Conservation (phyloP, 2,888 invertebrate species). For the Troides oblongomaculatus region DNA sequence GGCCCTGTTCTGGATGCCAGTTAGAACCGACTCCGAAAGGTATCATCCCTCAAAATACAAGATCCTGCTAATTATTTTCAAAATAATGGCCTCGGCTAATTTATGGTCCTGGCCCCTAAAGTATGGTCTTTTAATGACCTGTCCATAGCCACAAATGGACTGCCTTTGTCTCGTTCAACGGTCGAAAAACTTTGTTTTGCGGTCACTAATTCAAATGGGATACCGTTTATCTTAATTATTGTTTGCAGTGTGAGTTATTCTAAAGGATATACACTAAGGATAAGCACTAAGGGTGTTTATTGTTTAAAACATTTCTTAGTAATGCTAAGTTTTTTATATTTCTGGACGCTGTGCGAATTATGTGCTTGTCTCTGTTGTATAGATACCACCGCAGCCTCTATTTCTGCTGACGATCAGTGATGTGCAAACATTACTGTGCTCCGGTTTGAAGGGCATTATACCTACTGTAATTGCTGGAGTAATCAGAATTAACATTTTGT, state of each 20-base stretch:
- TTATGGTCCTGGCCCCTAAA: conserved; percentile 53
- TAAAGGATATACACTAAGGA: not conserved
- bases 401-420: too few species aligned
- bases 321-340: not conserved
- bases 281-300: conserved; percentile 9
- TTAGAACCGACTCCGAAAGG: conserved; percentile 38
- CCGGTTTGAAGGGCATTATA: too few species aligned
- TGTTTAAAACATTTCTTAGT: not conserved
- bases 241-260: conserved; percentile 12
- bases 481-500: too few species aligned
- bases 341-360: not conserved
- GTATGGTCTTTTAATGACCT: conserved; percentile 58
- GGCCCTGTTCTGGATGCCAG: conserved; percentile 31
- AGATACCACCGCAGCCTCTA: too few species aligned
- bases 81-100: conserved; percentile 52
- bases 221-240: conserved; percentile 26
- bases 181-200: conserved; percentile 33
- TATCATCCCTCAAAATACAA: conserved; percentile 44
- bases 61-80: conserved; percentile 57
- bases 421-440: too few species aligned
- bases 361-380: too few species aligned
- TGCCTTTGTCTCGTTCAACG: conserved; percentile 35
- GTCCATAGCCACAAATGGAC: conserved; percentile 53
- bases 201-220: conserved; percentile 29
- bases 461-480: too few species aligned